phyloP scores from a whole-genome alignment of 2,113 vertebrate species.

The Coracopsis vasa region DNA sequence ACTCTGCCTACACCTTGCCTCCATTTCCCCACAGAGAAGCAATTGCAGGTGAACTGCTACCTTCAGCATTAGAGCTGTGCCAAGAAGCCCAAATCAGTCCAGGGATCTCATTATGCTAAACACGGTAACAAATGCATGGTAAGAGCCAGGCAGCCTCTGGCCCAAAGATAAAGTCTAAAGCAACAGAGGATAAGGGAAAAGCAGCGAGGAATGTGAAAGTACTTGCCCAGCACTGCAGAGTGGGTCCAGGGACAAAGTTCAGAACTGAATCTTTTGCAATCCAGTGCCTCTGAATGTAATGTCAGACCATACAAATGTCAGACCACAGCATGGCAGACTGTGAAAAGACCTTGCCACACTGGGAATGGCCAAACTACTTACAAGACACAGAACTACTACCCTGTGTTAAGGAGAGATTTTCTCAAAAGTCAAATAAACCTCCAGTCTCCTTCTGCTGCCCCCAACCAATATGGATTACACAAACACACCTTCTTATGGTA shows the following conservation, averaged over 20 bases:
- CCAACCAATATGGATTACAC: neutral
- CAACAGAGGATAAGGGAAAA: neutral
- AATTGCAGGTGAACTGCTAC: neutral
- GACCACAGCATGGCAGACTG: neutral
- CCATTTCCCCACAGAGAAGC: neutral
- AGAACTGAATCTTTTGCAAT: neutral
- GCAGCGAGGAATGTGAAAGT: neutral
- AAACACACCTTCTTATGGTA: neutral
- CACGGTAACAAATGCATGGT: rapidly evolving
- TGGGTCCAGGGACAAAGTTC: neutral
- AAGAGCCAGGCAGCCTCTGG: neutral
- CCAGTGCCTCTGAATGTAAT: neutral
- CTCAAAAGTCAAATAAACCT: neutral
- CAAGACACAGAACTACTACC: neutral
- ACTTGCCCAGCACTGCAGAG: neutral
- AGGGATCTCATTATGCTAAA: neutral
- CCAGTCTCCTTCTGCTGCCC: neutral
- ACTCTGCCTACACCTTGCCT: neutral
- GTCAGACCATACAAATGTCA: neutral
- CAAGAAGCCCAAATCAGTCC: neutral
- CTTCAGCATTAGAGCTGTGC: neutral
- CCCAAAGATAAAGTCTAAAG: neutral
- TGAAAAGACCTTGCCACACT: neutral
- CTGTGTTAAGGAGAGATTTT: neutral
- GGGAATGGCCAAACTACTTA: neutral